Evolutionary conservation across 2,888 invertebrate species (phyloP).

Genomic region (Macrophya alboannulata): DNA sequence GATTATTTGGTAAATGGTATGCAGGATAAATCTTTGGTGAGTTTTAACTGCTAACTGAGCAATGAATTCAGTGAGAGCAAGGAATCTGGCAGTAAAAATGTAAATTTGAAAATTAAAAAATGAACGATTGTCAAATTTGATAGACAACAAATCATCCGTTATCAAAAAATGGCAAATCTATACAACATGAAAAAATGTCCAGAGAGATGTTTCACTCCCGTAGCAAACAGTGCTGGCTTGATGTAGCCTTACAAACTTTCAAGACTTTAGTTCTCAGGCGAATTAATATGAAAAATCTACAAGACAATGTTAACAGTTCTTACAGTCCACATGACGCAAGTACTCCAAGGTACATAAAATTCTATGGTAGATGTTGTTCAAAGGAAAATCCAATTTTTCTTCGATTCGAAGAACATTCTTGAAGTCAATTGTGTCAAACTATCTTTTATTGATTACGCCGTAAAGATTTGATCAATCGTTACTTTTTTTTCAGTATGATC

Average conservation of each 20-base stretch:
- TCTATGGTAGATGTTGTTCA: not conserved
- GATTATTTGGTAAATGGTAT: slow-evolving; percentile 72
- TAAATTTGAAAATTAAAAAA: not conserved
- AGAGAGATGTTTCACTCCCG: slow-evolving; percentile 65
- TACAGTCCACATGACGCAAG: not conserved
- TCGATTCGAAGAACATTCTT: not conserved
- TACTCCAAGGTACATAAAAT: slow-evolving; percentile 4
- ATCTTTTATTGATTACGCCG: not conserved
- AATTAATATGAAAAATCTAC: slow-evolving; percentile 52
- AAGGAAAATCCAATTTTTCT: not conserved
- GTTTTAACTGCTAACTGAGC: slow-evolving; percentile 23
- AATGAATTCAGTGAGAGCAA: not conserved
- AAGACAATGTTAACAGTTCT: not conserved
- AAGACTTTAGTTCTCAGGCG: slow-evolving; percentile 82
- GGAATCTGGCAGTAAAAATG: not conserved
- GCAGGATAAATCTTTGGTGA: slow-evolving; percentile 37
- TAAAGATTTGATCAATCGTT: not conserved
- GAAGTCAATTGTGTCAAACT: not conserved
- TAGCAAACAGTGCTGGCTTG: slow-evolving; percentile 83
- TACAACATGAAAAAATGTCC: slow-evolving; percentile 25
- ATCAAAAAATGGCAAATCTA: not conserved
- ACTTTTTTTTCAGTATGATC: slow-evolving; percentile 18
- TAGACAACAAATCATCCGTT: not conserved
- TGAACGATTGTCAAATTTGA: not conserved
- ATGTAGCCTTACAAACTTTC: slow-evolving; percentile 84